Evolutionary conservation across 1,140 invertebrate genomes (phyloP).

Genomic region (Drosophila busckii): DNA sequence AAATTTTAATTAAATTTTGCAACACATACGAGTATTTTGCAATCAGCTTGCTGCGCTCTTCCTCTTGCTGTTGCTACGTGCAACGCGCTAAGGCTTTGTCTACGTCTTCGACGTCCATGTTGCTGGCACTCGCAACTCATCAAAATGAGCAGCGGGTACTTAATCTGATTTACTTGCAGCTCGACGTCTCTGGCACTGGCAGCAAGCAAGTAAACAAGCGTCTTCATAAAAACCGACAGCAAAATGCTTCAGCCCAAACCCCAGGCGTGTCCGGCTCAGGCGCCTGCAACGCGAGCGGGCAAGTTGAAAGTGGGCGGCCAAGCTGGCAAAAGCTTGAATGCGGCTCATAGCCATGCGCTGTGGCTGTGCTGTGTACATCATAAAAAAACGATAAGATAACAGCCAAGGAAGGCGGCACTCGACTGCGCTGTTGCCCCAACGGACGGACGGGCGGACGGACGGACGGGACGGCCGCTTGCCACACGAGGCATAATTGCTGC

Average conservation of each 20-base stretch:
- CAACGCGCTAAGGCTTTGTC: too few relatives aligned
- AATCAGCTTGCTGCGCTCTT: background rate
- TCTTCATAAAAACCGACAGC: slow-evolving; percentile 74
- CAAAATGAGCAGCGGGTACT: slow-evolving; percentile 76
- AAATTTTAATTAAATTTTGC: too few relatives aligned
- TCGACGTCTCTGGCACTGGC: slow-evolving; percentile 28
- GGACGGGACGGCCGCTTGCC: too few relatives aligned
- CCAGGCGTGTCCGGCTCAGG: too few relatives aligned
- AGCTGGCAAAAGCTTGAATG: slow-evolving; percentile 37
- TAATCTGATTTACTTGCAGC: slow-evolving; percentile 72
- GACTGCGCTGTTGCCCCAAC: slow-evolving; percentile 20
- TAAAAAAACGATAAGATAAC: slow-evolving; percentile 74
- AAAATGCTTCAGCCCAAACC: too few relatives aligned
- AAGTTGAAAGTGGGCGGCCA: too few relatives aligned
- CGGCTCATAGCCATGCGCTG: slow-evolving; percentile 48
- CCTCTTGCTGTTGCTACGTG: slow-evolving; percentile 35
- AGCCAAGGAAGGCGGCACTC: slow-evolving; percentile 47
- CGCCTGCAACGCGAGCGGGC: too few relatives aligned
- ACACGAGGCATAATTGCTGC: slow-evolving; percentile 3
- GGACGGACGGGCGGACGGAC: too few relatives aligned
- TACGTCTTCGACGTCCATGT: background rate
- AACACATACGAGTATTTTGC: too few relatives aligned
- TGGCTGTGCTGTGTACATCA: slow-evolving; percentile 72
- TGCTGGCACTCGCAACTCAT: slow-evolving; percentile 55
- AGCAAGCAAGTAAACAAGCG: slow-evolving; percentile 66